A percentile compares a stretch with the other conserved stretches of the same genome.
These are phyloP conservation scores for Babyrousa celebensis DNA, from an alignment of 2,797 vertebrate species.

Conservation along the genomic window DNA sequence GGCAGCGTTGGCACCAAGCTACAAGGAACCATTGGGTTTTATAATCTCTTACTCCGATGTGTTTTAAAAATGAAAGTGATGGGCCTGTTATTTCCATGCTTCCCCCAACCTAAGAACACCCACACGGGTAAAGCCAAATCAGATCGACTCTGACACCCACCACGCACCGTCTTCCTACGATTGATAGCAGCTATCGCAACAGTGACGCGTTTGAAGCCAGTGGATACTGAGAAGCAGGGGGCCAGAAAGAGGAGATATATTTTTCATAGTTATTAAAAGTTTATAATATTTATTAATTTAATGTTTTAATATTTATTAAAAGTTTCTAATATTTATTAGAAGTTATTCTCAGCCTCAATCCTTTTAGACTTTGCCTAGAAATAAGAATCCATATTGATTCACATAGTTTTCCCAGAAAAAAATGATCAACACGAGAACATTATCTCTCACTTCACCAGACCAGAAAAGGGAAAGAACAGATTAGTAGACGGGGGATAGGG, in stretches of 20 bases:
- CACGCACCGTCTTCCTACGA: neutral
- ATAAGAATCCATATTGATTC: slow-evolving; percentile 16
- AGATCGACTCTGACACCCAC: neutral
- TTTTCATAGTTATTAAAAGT: slow-evolving; percentile 63
- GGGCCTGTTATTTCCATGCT: neutral
- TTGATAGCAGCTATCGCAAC: neutral
- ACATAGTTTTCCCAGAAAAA: slow-evolving; percentile 47
- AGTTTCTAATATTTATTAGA: neutral
- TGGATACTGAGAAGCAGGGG: neutral
- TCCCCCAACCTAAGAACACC: slow-evolving; percentile 7
- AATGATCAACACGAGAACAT: neutral
- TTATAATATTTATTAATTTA: no score
- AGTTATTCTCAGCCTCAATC: neutral
- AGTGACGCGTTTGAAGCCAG: neutral
- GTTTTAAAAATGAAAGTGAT: slow-evolving; percentile 41
- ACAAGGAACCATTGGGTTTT: slow-evolving; percentile 45
- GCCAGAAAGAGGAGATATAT: neutral
- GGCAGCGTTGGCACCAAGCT: neutral
- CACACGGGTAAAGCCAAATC: neutral
- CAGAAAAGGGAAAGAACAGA: neutral
- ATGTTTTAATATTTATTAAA: no score
- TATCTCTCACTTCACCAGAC: neutral
- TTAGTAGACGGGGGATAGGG: neutral
- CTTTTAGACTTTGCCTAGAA: slow-evolving; percentile 38
- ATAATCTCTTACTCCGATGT: neutral